Percentiles rank a stretch among this genome's conserved stretches.
phyloP scores from a whole-genome alignment of 2,888 invertebrate species.

The Tetranychus piercei region DNA sequence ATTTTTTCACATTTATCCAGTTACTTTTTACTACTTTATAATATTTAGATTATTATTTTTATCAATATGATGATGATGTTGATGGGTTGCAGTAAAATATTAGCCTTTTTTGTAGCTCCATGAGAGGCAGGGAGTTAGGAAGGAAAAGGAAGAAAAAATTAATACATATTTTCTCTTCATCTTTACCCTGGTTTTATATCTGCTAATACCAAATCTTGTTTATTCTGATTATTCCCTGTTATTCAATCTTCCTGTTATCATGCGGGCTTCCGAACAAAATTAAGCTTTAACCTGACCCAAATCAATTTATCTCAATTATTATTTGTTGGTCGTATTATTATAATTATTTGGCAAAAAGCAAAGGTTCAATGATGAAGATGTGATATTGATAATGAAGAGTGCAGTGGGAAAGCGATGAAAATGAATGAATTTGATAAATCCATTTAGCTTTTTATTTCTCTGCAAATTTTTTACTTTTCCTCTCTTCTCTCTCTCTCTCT shows the following conservation, averaged over 20 bases:
- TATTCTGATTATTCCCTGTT: neutral
- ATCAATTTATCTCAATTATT: slow-evolving; percentile 1
- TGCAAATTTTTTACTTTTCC: neutral
- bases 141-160: neutral
- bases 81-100: neutral
- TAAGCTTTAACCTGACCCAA: neutral
- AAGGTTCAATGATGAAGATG: too few species aligned
- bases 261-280: neutral
- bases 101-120: too few species aligned
- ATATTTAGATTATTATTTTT: too few species aligned
- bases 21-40: too few species aligned
- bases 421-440: neutral
- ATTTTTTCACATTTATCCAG: too few species aligned
- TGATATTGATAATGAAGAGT: too few species aligned
- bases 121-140: neutral
- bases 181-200: neutral
- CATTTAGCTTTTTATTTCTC: neutral
- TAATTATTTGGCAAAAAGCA: neutral
- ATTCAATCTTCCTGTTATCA: neutral
- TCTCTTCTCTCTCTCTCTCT: neutral
- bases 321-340: neutral
- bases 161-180: neutral
- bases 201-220: neutral
- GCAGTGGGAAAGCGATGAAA: neutral
- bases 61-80: neutral